A percentile compares a stretch with the other conserved stretches of the same genome.
phyloP scores from a whole-genome alignment of 92 coral and sea anemone species.

The Epizoanthus scotinus region DNA sequence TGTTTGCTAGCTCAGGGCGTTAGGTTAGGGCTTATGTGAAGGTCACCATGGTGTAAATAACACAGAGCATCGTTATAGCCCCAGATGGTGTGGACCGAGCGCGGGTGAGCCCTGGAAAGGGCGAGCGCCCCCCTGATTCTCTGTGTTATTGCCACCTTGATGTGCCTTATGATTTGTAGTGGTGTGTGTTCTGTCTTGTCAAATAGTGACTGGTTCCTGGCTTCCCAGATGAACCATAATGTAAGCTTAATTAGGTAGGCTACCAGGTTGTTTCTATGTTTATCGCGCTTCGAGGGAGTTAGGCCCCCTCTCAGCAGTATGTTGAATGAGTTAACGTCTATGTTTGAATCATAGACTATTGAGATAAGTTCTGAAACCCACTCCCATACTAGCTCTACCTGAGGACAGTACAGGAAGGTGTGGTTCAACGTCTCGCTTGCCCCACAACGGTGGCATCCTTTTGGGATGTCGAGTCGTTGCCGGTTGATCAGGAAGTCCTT shows the following conservation, averaged over 20 bases:
- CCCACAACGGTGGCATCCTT: neutral
- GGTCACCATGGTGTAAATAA: no score
- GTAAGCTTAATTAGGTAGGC: constrained; percentile 4
- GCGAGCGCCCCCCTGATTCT: no score
- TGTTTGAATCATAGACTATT: neutral
- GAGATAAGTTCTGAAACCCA: neutral
- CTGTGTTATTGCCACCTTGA: no score
- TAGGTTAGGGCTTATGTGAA: no score
- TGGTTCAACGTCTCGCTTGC: neutral
- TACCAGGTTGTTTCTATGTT: neutral
- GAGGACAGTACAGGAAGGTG: neutral
- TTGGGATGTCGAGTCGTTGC: no score
- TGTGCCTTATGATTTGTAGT: no score
- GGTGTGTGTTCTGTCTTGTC: no score
- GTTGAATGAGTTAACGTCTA: neutral
- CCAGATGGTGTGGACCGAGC: no score
- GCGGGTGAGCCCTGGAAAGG: no score
- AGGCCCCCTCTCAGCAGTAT: neutral
- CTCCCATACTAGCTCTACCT: neutral
- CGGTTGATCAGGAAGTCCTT: no score
- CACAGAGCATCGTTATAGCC: no score
- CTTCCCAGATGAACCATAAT: neutral
- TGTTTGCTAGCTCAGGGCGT: no score
- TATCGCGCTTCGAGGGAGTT: neutral
- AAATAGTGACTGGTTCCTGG: neutral